These are phyloP conservation scores for Drosophila pseudotakahashii DNA, from an alignment of 2,888 invertebrate species.

Conservation along the genomic window DNA sequence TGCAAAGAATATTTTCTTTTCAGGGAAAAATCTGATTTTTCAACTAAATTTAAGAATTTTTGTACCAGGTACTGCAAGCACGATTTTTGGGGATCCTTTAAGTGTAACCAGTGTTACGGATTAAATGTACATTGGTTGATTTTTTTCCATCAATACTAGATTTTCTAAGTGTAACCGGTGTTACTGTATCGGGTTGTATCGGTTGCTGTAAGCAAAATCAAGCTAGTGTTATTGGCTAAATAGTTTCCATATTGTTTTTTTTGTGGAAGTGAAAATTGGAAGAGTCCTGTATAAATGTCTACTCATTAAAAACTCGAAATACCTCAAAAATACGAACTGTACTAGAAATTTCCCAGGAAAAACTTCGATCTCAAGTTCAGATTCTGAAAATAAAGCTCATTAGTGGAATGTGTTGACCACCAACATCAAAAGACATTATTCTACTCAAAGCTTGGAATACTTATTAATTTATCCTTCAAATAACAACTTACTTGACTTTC, in stretches of 20 bases:
- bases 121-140: background rate
- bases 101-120: background rate
- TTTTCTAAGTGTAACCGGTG: background rate
- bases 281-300: conserved; percentile 5
- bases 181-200: background rate
- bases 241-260: background rate
- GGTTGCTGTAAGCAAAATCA: conserved; percentile 7
- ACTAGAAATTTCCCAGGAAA: background rate
- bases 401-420: background rate
- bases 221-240: background rate
- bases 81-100: background rate
- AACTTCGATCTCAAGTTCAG: background rate
- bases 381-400: background rate
- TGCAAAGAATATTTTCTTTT: background rate
- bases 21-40: too few species aligned
- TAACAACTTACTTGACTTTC: background rate
- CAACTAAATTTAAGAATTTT: too few species aligned
- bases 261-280: background rate
- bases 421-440: background rate
- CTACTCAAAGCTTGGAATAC: too few species aligned
- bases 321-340: background rate
- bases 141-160: background rate
- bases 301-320: conserved; percentile 7
- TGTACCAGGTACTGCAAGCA: background rate
- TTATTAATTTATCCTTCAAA: background rate